Conservation (phyloP, 2,113 vertebrate species). For the Gymnarchus niloticus region DNA sequence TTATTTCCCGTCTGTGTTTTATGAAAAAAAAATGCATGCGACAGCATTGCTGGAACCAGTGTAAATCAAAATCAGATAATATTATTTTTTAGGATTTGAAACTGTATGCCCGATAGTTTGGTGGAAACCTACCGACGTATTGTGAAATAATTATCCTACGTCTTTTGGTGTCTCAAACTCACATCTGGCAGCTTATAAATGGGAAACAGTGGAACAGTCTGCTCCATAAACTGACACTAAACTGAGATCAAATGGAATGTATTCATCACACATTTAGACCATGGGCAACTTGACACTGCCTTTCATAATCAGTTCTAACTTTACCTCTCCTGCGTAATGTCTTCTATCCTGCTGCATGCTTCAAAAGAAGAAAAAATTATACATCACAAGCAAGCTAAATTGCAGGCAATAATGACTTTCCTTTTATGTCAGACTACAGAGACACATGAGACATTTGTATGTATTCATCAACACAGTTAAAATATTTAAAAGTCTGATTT, state of each 20-base stretch:
- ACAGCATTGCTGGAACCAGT: not conserved
- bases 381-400: not conserved
- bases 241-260: slow-evolving; percentile 65
- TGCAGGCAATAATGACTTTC: not conserved
- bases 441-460: not conserved
- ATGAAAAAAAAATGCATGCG: not conserved
- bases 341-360: not conserved
- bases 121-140: not conserved
- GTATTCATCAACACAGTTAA: not conserved
- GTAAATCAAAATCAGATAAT: not conserved
- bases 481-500: slow-evolving; percentile 1
- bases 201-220: slow-evolving; percentile 56
- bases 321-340: not conserved
- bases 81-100: not conserved
- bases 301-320: not conserved
- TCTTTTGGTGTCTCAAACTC: slow-evolving; percentile 45
- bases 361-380: not conserved
- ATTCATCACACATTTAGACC: slow-evolving; percentile 59
- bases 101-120: not conserved
- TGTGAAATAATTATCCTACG: slow-evolving; percentile 39
- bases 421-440: not conserved
- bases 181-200: slow-evolving; percentile 69
- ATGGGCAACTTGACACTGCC: slow-evolving; percentile 38
- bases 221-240: slow-evolving; percentile 60
- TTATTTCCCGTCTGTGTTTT: not conserved